Evolutionary conservation across 2,113 vertebrate species (phyloP).

Genomic region (Ciconia maguari): DNA sequence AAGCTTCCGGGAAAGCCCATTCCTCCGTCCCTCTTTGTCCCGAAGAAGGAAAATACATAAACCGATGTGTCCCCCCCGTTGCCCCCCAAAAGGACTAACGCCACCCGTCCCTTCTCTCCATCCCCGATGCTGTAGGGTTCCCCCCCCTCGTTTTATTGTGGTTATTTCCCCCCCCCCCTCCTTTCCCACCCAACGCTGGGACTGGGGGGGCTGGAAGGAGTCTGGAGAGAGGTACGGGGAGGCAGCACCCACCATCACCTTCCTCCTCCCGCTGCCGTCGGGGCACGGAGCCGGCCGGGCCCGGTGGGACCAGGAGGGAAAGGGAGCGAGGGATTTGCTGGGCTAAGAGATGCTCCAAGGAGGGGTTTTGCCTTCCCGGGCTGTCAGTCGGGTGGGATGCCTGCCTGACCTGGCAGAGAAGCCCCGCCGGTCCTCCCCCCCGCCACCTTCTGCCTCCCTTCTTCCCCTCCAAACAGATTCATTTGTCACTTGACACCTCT

Average conservation of each 20-base stretch:
- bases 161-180: not conserved
- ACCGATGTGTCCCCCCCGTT: not conserved
- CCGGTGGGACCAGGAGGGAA: not conserved
- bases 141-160: not conserved
- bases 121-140: not conserved
- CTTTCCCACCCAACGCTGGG: not conserved
- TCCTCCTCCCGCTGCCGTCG: not conserved
- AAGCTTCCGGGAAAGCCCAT: not conserved
- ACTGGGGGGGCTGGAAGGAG: not conserved
- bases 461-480: not conserved
- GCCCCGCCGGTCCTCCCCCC: not conserved
- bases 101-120: not conserved
- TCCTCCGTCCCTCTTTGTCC: not conserved
- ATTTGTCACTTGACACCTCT: constrained; percentile 56
- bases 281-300: not conserved
- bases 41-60: not conserved
- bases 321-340: not conserved
- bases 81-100: not conserved
- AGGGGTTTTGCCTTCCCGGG: not conserved
- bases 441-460: not conserved
- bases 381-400: not conserved
- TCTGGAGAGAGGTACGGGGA: not conserved
- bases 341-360: not conserved
- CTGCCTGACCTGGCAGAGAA: not conserved
- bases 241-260: not conserved